Base-by-base conservation (phyloP, 2,888 invertebrate genomes). In the Synergus itoensis region DNA sequence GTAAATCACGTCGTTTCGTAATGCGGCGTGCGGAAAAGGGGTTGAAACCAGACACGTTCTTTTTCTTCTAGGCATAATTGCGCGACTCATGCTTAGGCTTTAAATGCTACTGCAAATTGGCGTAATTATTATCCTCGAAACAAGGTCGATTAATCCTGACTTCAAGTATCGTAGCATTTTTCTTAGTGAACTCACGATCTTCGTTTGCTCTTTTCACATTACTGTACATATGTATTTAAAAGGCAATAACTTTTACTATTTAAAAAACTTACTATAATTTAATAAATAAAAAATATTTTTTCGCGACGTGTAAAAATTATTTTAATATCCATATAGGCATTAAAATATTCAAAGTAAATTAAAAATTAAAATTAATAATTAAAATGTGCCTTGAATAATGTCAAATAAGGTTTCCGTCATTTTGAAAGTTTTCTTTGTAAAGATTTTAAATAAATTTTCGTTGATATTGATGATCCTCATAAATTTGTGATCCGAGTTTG, bases 61-160 rank as follows among this genome's bases (percentile, higher is more conserved):
- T 65, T 69, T 69, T 48, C 69, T 69, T 69, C 45, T 48, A 12
- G 67, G 43, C 28, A 69, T 69, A 69, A 69, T 69, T 69, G 69
- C 45, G 21, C 41, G 45, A 11, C 67, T 69, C 69, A 45, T 69
- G 69, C 69, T 48, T 45, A 45, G 45, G 48, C 69, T 65, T 41
- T 41, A 69, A 69, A 69, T 69, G 69, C 69, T 69, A 69, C 69
- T 45, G 69, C 69, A 69, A 69, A 69, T 69, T 69, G 69, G 43
- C 69, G 43, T 45, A 69, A 69, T 69, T 45, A 69, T 69, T 69
- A 69, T 69, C 69, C 48, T 69, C 45, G 69, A 48, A 69, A 69
- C 69, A 69, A 69, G 69, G 69, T 69, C 69, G 69, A 69, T 69
- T 69, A 45, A 69, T 65, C 41, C 64, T 65, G 45, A 69, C 45